phyloP scores from a whole-genome alignment of 1,140 invertebrate genomes.

The Tribolium madens region DNA sequence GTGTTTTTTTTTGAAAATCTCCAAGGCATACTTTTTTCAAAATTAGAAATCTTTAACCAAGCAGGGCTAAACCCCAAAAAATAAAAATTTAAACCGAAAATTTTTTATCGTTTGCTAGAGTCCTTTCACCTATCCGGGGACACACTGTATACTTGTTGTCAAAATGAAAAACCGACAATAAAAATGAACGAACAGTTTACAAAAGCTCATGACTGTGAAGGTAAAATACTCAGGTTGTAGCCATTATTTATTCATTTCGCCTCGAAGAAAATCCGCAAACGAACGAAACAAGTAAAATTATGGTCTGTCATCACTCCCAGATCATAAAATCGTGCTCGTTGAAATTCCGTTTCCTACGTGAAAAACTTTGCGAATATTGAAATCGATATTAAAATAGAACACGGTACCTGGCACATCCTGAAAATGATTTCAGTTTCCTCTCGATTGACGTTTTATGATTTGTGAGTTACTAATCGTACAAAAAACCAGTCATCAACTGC shows the following conservation, averaged over 20 bases:
- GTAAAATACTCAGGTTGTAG: too few relatives aligned
- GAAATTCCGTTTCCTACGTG: background rate
- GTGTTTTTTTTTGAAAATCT: too few relatives aligned
- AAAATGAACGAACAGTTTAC: too few relatives aligned
- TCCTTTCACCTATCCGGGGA: too few relatives aligned
- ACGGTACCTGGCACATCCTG: conserved; percentile 37
- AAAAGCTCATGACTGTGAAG: too few relatives aligned
- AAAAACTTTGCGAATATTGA: conserved; percentile 13
- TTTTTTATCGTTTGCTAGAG: too few relatives aligned
- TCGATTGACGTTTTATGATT: conserved; percentile 17
- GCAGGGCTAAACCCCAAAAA: too few relatives aligned
- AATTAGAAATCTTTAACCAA: too few relatives aligned
- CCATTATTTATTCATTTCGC: background rate
- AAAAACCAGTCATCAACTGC: background rate
- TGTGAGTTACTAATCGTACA: background rate
- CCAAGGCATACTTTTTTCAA: too few relatives aligned
- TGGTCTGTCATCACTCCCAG: background rate
- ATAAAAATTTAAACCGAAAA: too few relatives aligned
- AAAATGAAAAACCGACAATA: too few relatives aligned
- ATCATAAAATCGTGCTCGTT: background rate
- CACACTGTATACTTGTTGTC: too few relatives aligned
- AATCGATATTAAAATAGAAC: conserved; percentile 43
- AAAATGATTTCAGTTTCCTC: conserved; percentile 7
- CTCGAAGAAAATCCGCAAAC: background rate
- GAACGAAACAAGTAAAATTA: background rate